Evolutionary conservation across 2,113 vertebrate species (phyloP).

Genomic region (Oryzias javanicus): DNA sequence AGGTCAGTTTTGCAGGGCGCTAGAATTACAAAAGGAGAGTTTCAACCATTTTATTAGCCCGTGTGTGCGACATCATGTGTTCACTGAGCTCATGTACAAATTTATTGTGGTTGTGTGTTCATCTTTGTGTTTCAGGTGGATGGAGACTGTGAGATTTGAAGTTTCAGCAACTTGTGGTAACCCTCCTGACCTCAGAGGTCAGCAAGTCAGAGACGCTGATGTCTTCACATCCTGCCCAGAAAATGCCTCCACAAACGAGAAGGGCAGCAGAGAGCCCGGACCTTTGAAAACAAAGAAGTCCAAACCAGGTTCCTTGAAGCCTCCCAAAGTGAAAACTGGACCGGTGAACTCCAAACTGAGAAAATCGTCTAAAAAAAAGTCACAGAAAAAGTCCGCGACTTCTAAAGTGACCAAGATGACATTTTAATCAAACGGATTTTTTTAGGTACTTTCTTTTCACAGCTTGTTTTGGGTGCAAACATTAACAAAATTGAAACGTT

Average conservation of each 20-base stretch:
- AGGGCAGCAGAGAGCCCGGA: not conserved
- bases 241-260: constrained; percentile 20
- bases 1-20: constrained; percentile 75
- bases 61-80: too few species aligned
- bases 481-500: too few species aligned
- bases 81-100: not conserved
- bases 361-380: constrained; percentile 29
- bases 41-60: not conserved
- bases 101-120: not conserved
- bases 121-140: constrained; percentile 78
- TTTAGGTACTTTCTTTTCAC: not conserved
- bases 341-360: constrained; percentile 16
- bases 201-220: constrained; percentile 74
- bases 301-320: constrained; percentile 31
- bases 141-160: constrained; percentile 79
- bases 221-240: constrained; percentile 79
- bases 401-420: constrained; percentile 40
- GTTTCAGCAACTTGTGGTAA: constrained; percentile 78
- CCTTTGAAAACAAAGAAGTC: constrained; percentile 43
- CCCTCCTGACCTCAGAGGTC: constrained; percentile 76
- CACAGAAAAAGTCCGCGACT: constrained; percentile 29
- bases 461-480: not conserved
- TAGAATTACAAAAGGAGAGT: not conserved
- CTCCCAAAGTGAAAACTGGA: constrained; percentile 13
- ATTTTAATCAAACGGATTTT: not conserved